Evolutionary conservation across 2,888 invertebrate species (phyloP), one percentile per base, ranked within the genome.

Genomic region (Melinaea menophilus): DNA sequence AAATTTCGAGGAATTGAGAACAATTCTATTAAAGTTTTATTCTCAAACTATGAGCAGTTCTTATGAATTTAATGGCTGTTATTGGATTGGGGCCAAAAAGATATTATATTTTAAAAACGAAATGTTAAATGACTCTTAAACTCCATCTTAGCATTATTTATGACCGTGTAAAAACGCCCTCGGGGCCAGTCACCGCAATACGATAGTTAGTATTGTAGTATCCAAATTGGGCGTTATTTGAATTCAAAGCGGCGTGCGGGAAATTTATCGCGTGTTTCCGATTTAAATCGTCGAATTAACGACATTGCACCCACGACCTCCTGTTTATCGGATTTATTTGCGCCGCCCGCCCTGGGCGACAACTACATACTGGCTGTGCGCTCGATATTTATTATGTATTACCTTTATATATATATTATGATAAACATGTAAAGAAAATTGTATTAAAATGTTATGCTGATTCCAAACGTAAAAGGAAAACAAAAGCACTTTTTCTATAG

Each of bases 221-320:
- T 72, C 74, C 76, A 77, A 79, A 78, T 77, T 71, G 71, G 73
- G 75, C 74, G 73, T 70, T 78, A 77, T 83, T 80, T 78, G 83
- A 79, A 84, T 83, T 79, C 81, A 83, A 82, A 83, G 81, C 84
- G 82, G 78, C 84, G 85, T 86, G 82, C 78, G 84, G 76, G 72
- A 75, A 86, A 88, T 88, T 86, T 86, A 88, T 88, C 82, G 86
- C 86, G 80, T 84, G 86, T 85, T 86, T 85, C 85, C 86, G 86
- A 88, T 88, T 87, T 84, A 84, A 88, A 88, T 86, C 86, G 85
- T 75, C 84, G 81, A 85, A 88, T 88, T 87, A 88, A 88, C 88
- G 85, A 81, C 84, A 79, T 79, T 77, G 82, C 79, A 73, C 75
- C 60, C 73, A 72, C 77, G 76, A 72, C 74, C 75, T 75, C 74